Percentiles rank a stretch among this genome's conserved stretches.
phyloP scores from a whole-genome alignment of 92 coral and sea anemone genomes.

The Diadumene lineata region DNA sequence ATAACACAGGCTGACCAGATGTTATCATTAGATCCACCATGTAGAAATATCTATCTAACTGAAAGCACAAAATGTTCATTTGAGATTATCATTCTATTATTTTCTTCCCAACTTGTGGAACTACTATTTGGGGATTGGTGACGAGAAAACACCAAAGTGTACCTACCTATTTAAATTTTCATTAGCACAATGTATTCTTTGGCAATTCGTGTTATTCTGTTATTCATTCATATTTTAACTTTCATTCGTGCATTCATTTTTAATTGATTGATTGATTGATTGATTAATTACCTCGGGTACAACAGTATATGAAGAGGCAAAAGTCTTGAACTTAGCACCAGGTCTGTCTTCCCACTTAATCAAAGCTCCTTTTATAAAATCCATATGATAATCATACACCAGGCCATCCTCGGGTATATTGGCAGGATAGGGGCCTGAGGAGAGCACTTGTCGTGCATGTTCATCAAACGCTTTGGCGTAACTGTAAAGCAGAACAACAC shows the following conservation, averaged over 20 bases:
- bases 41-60: conserved; percentile 76
- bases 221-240: no score
- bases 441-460: conserved; percentile 74
- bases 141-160: no score
- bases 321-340: conserved; percentile 72
- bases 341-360: conserved; percentile 87
- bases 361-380: conserved; percentile 81
- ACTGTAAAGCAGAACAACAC: no score
- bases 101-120: no score
- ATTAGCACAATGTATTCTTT: no score
- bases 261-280: background rate
- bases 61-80: background rate
- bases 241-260: background rate
- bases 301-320: conserved; percentile 87
- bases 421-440: conserved; percentile 91
- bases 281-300: conserved; percentile 77
- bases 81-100: background rate
- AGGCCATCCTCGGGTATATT: conserved; percentile 78
- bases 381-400: conserved; percentile 89
- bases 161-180: no score
- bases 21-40: conserved; percentile 82
- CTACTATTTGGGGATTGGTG: no score
- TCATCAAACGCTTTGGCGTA: conserved; percentile 70
- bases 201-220: no score
- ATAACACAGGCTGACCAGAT: conserved; percentile 71